phyloP scores from a whole-genome alignment of 2,113 vertebrate genomes.

The Smithornis capensis region DNA sequence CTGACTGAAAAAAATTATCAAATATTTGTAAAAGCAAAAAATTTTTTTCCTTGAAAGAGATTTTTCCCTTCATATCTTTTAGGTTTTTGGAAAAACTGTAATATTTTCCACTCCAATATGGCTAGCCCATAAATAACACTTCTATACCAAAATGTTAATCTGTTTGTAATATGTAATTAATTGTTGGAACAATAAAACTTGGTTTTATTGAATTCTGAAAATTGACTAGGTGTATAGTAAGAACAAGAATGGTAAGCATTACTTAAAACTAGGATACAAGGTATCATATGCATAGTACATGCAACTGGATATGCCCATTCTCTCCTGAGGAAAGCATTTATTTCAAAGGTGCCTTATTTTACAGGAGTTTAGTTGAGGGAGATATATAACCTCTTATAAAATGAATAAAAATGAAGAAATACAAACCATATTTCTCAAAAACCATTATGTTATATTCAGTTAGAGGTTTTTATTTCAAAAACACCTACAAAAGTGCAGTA shows the following conservation, averaged over 20 bases:
- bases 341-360: neutral
- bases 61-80: neutral
- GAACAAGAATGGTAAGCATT: neutral
- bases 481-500: neutral
- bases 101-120: neutral
- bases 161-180: neutral
- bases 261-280: neutral
- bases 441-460: neutral
- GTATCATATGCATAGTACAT: neutral
- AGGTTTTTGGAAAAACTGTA: neutral
- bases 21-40: neutral
- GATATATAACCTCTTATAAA: neutral
- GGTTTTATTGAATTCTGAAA: neutral
- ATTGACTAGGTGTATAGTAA: neutral
- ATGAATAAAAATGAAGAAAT: neutral
- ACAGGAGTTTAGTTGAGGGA: neutral
- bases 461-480: neutral
- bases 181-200: neutral
- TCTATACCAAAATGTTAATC: neutral
- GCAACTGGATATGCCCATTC: fast-evolving
- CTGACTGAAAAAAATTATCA: neutral
- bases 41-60: neutral
- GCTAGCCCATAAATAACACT: fast-evolving
- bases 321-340: neutral
- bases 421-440: neutral